Evolutionary conservation across 2,888 invertebrate genomes (phyloP), one percentile per base, ranked within the genome.

Genomic region (Mactromeris polynyma): DNA sequence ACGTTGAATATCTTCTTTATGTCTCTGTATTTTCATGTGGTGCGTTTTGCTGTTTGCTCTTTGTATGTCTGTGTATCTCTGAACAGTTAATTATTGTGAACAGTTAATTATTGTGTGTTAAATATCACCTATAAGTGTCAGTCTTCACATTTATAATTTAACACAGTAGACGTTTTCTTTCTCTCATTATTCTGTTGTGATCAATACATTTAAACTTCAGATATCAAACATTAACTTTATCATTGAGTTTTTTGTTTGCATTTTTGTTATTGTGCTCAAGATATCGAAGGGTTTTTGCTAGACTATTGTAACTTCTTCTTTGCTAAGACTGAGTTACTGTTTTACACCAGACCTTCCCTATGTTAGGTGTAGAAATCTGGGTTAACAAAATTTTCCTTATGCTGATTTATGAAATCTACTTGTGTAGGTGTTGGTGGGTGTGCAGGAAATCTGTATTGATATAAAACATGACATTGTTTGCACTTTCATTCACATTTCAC

Each of bases 21-120:
- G n/a, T 26, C 26, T 2, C n/a, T 26, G 26, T 64, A 26, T 26
- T 64, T 64, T 64, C 58, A 64, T 26, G n/a, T 26, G 26, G 9
- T 64, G 58, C 26, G 26, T 64, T 64, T 64, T 64, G n/a, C n/a
- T 64, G 58, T 64, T 64, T 64, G n/a, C 58, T 64, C n/a, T 64
- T 64, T 64, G 40, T 54, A 64, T 64, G 9, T 26, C 58, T 21
- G 58, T 64, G 26, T 64, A 64, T 64, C 58, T 26, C 3, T 21
- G n/a, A 64, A 64, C 58, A 64, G 58, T 64, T 4, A 64, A 64
- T 64, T 21, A 64, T 64, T 64, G 58, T 64, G 26, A 64, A 64
- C 58, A 64, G 58, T 64, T 4, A 64, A 64, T 64, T 21, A 64
- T 64, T 64, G 58, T 64, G 26, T 64, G 26, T 64, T 64, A 64